Base-by-base conservation (phyloP, 2,888 invertebrate genomes). In the Panopea generosa region DNA sequence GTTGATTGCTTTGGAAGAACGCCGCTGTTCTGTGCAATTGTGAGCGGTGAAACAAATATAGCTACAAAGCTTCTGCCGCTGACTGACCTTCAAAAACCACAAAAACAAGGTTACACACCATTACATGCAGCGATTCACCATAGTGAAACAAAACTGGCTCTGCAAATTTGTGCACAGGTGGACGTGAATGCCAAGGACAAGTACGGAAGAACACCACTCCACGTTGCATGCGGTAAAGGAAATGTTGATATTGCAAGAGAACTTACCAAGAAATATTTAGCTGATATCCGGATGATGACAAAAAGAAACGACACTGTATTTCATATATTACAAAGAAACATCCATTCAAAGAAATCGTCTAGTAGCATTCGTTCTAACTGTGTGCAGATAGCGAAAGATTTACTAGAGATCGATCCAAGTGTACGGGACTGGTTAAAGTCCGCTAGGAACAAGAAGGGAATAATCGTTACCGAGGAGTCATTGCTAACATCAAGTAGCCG, bases 101-200 rank as follows among this genome's bases (percentile, higher is more conserved):
- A 70, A 50, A 70, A 70, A 20, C 56, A 70, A 49, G 70, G 70
- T n/a, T 63, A 47, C 38, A 70, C 70, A 27, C 70, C 70, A 20
- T 43, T 40, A 11, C 40, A 40, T 40, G 40, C 40, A 40, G 40
- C 40, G 16, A 40, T 40, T 40, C 16, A 11, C 40, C 16, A 11
- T 40, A 16, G 16, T 7, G 16, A 40, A 40, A 40, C 40, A 7
- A 40, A 40, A 40, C 40, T 40, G 16, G 40, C 40, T 16, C 7
- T 11, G 16, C 16, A 11, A 40, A 11, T 40, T 11, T 40, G 40
- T 16, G 9, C 16, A 40, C 40, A 16, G 7, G 16, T 40, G 40
- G 16, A 40, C 16, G 16, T 11, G 16, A 40, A 40, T 40, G n/a
- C n/a, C n/a, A n/a, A n/a, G n/a, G 40, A 40, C 40, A 40, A 40